These are phyloP conservation scores for Bombus pyrosoma DNA, from an alignment of 1,140 invertebrate genomes.

Conservation along the genomic window DNA sequence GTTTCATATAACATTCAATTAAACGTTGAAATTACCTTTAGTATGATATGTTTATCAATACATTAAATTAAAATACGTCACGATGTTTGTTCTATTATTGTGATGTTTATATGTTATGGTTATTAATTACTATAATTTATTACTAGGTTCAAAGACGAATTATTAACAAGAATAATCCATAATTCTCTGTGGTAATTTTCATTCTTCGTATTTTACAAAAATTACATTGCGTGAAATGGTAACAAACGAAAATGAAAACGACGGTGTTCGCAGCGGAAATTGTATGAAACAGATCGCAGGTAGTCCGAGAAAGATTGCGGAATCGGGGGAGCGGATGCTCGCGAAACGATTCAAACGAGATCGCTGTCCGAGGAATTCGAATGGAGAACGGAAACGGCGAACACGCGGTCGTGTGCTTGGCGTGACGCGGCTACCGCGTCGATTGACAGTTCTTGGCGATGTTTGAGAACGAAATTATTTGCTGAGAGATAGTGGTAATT, in stretches of 20 bases:
- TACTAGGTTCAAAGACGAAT: too few species aligned
- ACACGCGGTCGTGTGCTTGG: neutral
- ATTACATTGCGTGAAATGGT: too few species aligned
- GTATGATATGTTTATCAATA: neutral
- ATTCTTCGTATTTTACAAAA: too few species aligned
- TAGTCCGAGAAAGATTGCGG: constrained; percentile 10
- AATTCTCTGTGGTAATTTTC: too few species aligned
- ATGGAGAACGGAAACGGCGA: constrained; percentile 54
- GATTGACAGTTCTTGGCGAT: neutral
- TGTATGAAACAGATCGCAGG: neutral
- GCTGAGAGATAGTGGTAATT: neutral
- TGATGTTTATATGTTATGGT: too few species aligned
- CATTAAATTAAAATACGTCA: too few species aligned
- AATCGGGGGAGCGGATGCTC: constrained; percentile 40
- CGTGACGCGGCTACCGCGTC: constrained; percentile 3
- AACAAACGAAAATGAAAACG: neutral
- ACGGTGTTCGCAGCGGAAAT: constrained; percentile 5
- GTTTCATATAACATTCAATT: neutral
- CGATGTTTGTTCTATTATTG: too few species aligned
- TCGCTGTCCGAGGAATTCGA: constrained; percentile 41
- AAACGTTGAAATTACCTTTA: neutral
- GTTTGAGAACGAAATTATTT: neutral
- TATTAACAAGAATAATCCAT: neutral
- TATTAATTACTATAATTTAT: too few species aligned
- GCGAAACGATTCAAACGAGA: constrained; percentile 31